Evolutionary conservation across 2,888 invertebrate genomes (phyloP), one percentile per base, ranked within the genome.

Genomic region (Alloplasta piceator): DNA sequence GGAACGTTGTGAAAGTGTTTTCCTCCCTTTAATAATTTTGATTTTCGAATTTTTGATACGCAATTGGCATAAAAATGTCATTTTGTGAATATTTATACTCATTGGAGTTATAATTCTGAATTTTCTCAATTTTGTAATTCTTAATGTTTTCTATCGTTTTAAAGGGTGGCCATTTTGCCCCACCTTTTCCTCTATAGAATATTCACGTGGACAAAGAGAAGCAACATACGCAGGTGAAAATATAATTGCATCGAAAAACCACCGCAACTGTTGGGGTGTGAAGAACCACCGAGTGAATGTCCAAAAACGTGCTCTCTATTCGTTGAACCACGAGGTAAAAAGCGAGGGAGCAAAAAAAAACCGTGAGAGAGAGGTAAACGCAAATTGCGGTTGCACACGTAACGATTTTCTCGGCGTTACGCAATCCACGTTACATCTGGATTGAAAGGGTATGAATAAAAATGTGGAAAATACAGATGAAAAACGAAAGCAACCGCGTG

Each of bases 181-280:
- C n/a, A n/a, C n/a, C n/a, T n/a, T n/a, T n/a, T n/a, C n/a, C n/a
- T n/a, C n/a, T n/a, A n/a, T n/a, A n/a, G n/a, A n/a, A n/a, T n/a
- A n/a, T n/a, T n/a, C n/a, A n/a, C n/a, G n/a, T n/a, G n/a, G n/a
- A n/a, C n/a, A n/a, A n/a, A n/a, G 58, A 41, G 36, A 55, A 41
- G 50, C 14, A 50, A 50, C 16, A 41, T 38, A 74, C 66, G 41
- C 48, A 46, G 50, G 74, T 60, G 48, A 46, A 73, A 67, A 74
- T 74, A 74, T 74, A 74, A 74, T 74, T 74, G 64, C 74, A 67
- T 67, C 58, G 66, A 74, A 66, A 74, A 73, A 48, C 43, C 55
- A 74, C 48, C 26, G 9, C 43, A 38, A 14, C 43, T 38, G 43
- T n/a, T 10, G 6, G 41, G 6, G 41, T 46, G 43, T 39, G 43